A percentile compares a stretch with the other conserved stretches of the same genome.
phyloP scores from a whole-genome alignment of 2,797 vertebrate genomes.

The Tadarida brasiliensis region DNA sequence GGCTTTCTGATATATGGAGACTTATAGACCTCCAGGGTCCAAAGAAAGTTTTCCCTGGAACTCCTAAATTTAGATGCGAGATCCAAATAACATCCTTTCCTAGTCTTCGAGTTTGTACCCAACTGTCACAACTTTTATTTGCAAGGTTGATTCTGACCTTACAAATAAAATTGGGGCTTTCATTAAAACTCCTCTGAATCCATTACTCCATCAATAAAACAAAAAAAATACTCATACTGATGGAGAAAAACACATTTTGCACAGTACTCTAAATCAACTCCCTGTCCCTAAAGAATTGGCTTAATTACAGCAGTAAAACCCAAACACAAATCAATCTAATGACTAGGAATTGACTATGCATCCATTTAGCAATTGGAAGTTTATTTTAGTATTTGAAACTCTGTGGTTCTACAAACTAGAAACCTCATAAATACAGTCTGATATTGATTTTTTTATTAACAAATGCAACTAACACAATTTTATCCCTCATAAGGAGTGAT shows the following conservation, averaged over 20 bases:
- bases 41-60: neutral
- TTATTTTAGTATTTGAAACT: slow-evolving; percentile 53
- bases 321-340: neutral
- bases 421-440: slow-evolving; percentile 9
- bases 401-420: neutral
- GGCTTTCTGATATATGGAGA: neutral
- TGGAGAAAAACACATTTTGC: neutral
- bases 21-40: neutral
- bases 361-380: neutral
- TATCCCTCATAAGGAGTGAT: neutral
- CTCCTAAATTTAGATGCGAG: neutral
- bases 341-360: neutral
- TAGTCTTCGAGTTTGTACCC: slow-evolving; percentile 10
- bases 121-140: neutral
- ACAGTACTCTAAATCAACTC: slow-evolving; percentile 11
- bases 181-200: slow-evolving; percentile 28
- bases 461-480: slow-evolving; percentile 58
- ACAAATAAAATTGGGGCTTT: slow-evolving; percentile 4
- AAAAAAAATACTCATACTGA: neutral
- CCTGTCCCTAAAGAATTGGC: neutral
- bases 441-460: slow-evolving; percentile 52
- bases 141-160: neutral
- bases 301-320: slow-evolving; percentile 7
- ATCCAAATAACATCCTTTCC: neutral
- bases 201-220: slow-evolving; percentile 36